A percentile compares a stretch with the other conserved stretches of the same genome.
Conservation (phyloP, 2,888 invertebrate genomes). For the Nomada goodeniana region DNA sequence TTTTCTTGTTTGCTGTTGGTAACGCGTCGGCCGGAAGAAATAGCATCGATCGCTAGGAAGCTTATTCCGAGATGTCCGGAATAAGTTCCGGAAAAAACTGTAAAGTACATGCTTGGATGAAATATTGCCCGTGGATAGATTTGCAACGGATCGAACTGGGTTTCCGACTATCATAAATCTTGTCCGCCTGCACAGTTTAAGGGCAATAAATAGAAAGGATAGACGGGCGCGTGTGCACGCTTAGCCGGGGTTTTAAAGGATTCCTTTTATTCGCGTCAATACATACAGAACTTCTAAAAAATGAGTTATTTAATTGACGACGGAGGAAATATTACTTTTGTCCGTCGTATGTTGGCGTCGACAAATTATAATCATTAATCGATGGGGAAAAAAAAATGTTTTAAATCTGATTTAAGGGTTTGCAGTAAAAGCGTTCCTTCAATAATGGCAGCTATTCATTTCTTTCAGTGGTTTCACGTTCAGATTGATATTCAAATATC, state of each 20-base stretch:
- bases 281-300: not conserved
- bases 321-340: too few relatives aligned
- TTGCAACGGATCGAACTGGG: slow-evolving; percentile 67
- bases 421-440: too few relatives aligned
- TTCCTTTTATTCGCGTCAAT: slow-evolving; percentile 43
- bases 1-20: slow-evolving; percentile 40
- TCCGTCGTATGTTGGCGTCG: not conserved
- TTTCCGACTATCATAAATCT: slow-evolving; percentile 68
- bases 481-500: too few relatives aligned
- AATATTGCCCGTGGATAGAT: slow-evolving; percentile 69
- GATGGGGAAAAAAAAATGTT: too few relatives aligned
- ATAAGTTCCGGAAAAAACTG: slow-evolving; percentile 63
- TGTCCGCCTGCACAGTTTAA: slow-evolving; percentile 49
- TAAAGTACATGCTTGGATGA: slow-evolving; percentile 65
- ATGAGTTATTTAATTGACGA: not conserved
- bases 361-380: too few relatives aligned
- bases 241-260: slow-evolving; percentile 43
- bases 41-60: slow-evolving; percentile 42
- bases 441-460: too few relatives aligned
- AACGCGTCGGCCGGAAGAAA: slow-evolving; percentile 13
- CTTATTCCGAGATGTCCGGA: slow-evolving; percentile 64
- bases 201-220: slow-evolving; percentile 61
- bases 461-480: too few relatives aligned
- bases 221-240: slow-evolving; percentile 34
- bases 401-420: too few relatives aligned